Evolutionary conservation across 1,140 invertebrate genomes (phyloP), one percentile per base, ranked within the genome.

Genomic region (Heliothis subflexa): DNA sequence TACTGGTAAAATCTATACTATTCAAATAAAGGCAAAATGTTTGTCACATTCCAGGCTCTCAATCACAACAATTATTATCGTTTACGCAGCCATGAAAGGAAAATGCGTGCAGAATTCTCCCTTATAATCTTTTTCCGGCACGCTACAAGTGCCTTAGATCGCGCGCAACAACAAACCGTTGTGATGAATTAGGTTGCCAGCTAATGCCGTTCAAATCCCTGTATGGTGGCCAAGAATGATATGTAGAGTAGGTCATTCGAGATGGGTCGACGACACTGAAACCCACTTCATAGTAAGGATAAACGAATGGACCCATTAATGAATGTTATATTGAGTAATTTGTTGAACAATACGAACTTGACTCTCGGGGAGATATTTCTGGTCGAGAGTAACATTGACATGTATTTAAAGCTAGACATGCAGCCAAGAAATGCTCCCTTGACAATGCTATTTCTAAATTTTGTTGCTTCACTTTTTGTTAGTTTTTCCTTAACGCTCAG

Each of bases 161-260:
- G 12, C 2, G 10, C 14, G n/a, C 16, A 49, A 73, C 55, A 61
- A 73, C 55, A 59, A 52, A 11, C 33, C 55, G 18, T 49, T 59
- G 33, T 21, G 47, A 73, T 55, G 52, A 59, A 73, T 59, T 57
- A 59, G 54, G 54, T 59, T 59, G 59, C 54, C 52, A 73, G 50
- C 57, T 73, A 57, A 72, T 54, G 66, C 70, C 50, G 59, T 64
- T 11, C 49, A 25, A 75, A 75, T 49, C 59, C 57, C 72, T 28
- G 72, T 47, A 62, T 62, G 47, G 74, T 76, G 25, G 59, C 74
- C 57, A 55, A 61, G 55, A 73, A 11, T 45, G n/a, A 54, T 21
- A 64, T 55, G 33, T 66, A 16, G 74, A 76, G 49, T 66, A 76
- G 74, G 61, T 76, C 74, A 76, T 59, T 57, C 10, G 28, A 66